A percentile compares a stretch with the other conserved stretches of the same genome.
Evolutionary conservation across 1,140 invertebrate species (phyloP).

Genomic region (Phymastichus coffea): DNA sequence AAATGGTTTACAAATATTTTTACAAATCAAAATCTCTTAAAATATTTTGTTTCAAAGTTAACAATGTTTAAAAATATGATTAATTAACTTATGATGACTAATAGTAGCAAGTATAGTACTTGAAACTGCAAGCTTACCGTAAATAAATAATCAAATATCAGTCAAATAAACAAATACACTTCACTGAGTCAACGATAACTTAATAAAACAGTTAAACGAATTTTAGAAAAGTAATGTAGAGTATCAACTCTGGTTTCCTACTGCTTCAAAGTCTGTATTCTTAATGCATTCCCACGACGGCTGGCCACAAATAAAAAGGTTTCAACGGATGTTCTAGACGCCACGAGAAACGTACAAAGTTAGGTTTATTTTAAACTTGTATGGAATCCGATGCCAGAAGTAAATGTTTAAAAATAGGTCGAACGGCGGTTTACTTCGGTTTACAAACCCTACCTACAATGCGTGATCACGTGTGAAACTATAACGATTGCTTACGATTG

Average conservation of each 20-base stretch:
- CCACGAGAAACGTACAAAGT: conserved; percentile 22
- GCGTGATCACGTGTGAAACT: background rate
- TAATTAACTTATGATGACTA: too few relatives aligned
- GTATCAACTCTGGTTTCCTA: background rate
- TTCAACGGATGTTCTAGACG: conserved; percentile 29
- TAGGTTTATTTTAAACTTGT: conserved; percentile 35
- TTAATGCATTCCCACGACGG: conserved; percentile 20
- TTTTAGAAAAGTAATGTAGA: too few relatives aligned
- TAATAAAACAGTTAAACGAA: too few relatives aligned
- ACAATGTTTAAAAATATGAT: too few relatives aligned
- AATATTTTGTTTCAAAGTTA: too few relatives aligned
- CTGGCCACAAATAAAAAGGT: conserved; percentile 30
- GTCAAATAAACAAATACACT: conserved; percentile 4
- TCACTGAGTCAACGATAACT: conserved; percentile 4
- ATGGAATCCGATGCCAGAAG: conserved; percentile 16
- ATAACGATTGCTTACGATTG: too few relatives aligned
- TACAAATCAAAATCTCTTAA: too few relatives aligned
- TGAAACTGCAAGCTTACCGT: too few relatives aligned
- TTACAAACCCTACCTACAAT: background rate
- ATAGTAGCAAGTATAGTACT: too few relatives aligned
- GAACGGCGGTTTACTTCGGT: background rate
- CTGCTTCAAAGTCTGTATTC: background rate
- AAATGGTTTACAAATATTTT: too few relatives aligned
- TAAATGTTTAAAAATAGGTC: conserved; percentile 26
- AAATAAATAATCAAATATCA: background rate